Conservation (phyloP, 2,113 vertebrate species). For the Ophthalmotilapia sp. region DNA sequence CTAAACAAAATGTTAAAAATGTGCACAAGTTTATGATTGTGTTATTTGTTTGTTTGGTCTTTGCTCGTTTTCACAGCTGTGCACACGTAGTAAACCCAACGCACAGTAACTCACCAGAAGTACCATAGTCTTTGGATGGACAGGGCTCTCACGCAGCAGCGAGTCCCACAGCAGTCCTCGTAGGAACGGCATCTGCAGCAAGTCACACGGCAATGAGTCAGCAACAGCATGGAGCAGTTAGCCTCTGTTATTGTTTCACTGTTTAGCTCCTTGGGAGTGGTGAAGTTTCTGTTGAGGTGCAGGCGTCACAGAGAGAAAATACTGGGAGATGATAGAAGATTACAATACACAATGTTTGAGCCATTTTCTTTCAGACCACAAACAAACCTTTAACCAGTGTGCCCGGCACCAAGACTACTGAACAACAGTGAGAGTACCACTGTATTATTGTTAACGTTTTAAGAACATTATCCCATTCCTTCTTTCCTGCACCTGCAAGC, state of each 20-base stretch:
- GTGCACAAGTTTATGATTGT: neutral
- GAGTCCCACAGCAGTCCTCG: constrained; percentile 95
- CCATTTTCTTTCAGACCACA: neutral
- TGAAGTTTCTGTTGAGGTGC: neutral
- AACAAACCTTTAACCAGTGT: neutral
- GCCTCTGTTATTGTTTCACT: neutral
- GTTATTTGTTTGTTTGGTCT: neutral
- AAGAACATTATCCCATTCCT: neutral
- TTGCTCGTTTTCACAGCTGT: neutral
- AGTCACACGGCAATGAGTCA: neutral
- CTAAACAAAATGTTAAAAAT: neutral
- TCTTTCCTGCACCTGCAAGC: neutral
- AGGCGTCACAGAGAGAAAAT: neutral
- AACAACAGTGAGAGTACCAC: neutral
- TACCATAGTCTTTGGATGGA: constrained; percentile 97
- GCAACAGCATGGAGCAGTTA: neutral
- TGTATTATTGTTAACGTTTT: neutral
- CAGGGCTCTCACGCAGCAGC: constrained; percentile 91
- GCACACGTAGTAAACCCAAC: neutral
- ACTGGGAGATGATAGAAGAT: neutral
- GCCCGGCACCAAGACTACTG: neutral
- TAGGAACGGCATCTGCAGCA: constrained; percentile 89
- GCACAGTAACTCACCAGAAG: constrained; percentile 80
- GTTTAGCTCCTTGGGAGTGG: neutral
- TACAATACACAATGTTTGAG: neutral